Evolutionary conservation across 2,888 invertebrate genomes (phyloP).

Genomic region (Gastrophysa polygoni): DNA sequence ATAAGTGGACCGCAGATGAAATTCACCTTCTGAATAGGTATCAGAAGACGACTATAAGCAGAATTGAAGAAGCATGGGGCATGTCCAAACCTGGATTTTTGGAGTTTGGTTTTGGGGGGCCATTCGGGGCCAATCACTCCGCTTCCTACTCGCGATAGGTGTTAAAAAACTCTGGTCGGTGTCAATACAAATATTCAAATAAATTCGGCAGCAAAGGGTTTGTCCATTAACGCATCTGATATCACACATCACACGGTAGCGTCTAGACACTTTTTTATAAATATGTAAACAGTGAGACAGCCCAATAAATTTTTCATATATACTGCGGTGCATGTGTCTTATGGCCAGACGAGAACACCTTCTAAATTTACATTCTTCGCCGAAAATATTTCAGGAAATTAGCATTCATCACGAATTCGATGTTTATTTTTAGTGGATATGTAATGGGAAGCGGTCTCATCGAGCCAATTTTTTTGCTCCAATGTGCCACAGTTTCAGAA

Average conservation of each 20-base stretch:
- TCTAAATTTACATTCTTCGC: conserved; percentile 1
- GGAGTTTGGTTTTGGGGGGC: not conserved
- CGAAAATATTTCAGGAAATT: not conserved
- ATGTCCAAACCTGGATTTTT: not conserved
- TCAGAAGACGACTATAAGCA: too few species aligned
- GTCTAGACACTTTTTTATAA: conserved; percentile 45
- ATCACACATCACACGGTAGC: conserved; percentile 34
- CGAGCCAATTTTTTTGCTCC: not conserved
- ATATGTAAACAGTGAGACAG: conserved; percentile 39
- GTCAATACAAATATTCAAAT: conserved; percentile 42
- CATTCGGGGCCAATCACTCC: not conserved
- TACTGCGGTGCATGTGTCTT: not conserved
- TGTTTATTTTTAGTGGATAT: not conserved
- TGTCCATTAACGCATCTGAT: conserved; percentile 39
- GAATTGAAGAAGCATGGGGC: too few species aligned
- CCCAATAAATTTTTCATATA: conserved; percentile 37
- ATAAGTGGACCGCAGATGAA: too few species aligned
- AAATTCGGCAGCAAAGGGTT: conserved; percentile 40
- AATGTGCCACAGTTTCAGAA: too few species aligned
- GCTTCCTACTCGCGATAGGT: not conserved
- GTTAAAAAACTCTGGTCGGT: conserved; percentile 17
- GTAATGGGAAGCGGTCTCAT: not conserved
- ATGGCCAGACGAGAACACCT: not conserved
- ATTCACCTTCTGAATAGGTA: too few species aligned
- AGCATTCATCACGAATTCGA: not conserved